Evolutionary conservation across 30 jellyfish, hydroid and myxozoan species (phyloP).

Genomic region (Chrysaora quinquecirrha): DNA sequence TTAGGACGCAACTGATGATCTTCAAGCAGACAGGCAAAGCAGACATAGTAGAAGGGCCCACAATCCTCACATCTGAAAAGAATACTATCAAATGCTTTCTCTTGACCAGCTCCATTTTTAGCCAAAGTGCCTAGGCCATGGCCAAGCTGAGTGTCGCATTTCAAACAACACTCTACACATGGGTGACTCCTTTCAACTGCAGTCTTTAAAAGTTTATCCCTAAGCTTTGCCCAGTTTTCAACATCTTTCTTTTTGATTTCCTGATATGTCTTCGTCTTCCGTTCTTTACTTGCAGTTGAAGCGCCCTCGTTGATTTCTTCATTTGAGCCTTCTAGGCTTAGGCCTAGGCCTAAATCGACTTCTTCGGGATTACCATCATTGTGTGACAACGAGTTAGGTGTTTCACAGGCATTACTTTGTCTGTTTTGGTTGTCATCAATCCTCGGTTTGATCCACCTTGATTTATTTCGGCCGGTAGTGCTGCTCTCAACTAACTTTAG

Average conservation of each 20-base stretch:
- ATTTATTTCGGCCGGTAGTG: slow-evolving; percentile 9
- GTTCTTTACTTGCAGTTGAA: neutral
- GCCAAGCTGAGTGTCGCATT: neutral
- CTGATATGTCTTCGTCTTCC: neutral
- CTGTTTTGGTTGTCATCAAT: slow-evolving; percentile 16
- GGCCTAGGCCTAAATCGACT: neutral
- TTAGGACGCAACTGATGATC: neutral
- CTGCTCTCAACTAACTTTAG: slow-evolving; percentile 6
- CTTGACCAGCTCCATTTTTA: neutral
- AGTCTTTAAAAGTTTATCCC: neutral
- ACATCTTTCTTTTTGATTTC: neutral
- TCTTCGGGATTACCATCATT: neutral
- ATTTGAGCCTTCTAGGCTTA: neutral
- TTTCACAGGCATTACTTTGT: neutral
- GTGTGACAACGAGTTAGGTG: neutral
- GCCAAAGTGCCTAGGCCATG: neutral
- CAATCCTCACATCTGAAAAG: neutral
- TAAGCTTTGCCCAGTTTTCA: neutral
- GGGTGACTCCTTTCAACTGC: slow-evolving; percentile 2
- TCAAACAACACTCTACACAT: neutral
- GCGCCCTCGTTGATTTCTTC: neutral
- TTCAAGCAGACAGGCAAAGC: neutral
- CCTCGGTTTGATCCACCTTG: slow-evolving; percentile 20
- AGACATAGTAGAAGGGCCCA: slow-evolving; percentile 1
- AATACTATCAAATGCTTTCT: neutral